These are phyloP conservation scores for Camponotus floridanus DNA, from an alignment of 1,140 invertebrate species.

Conservation along the genomic window DNA sequence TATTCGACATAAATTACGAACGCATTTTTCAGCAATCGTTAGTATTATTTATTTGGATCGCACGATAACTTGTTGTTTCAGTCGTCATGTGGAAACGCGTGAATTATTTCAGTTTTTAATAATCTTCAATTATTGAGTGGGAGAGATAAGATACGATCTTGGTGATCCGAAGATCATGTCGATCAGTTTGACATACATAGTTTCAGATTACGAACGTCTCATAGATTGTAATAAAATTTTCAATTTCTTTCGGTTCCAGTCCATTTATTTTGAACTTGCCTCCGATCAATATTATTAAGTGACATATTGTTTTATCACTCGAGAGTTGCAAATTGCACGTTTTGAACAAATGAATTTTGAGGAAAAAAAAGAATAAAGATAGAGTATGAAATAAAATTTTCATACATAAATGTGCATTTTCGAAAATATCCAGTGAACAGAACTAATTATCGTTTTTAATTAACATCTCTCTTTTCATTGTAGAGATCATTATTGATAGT, in stretches of 20 bases:
- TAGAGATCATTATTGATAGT: background rate
- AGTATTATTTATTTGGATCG: background rate
- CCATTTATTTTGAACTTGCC: background rate
- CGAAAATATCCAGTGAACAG: background rate
- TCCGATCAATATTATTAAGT: background rate
- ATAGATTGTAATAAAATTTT: background rate
- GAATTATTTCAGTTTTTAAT: too few relatives aligned
- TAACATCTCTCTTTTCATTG: background rate
- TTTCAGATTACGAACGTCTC: background rate
- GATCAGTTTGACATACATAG: background rate
- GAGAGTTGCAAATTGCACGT: background rate
- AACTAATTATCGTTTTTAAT: background rate
- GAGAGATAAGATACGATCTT: constrained; percentile 1
- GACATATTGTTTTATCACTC: background rate
- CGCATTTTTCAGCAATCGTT: background rate
- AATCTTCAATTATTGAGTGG: background rate
- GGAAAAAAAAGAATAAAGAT: background rate
- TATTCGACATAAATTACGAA: background rate
- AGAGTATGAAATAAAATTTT: background rate
- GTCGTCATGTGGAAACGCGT: background rate
- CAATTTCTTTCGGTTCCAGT: background rate
- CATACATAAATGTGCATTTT: background rate
- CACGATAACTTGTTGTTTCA: background rate
- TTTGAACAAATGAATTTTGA: background rate
- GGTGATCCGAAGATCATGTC: too few relatives aligned